These are phyloP conservation scores for Silurus asotus DNA, from an alignment of 2,113 vertebrate genomes.

Conservation along the genomic window DNA sequence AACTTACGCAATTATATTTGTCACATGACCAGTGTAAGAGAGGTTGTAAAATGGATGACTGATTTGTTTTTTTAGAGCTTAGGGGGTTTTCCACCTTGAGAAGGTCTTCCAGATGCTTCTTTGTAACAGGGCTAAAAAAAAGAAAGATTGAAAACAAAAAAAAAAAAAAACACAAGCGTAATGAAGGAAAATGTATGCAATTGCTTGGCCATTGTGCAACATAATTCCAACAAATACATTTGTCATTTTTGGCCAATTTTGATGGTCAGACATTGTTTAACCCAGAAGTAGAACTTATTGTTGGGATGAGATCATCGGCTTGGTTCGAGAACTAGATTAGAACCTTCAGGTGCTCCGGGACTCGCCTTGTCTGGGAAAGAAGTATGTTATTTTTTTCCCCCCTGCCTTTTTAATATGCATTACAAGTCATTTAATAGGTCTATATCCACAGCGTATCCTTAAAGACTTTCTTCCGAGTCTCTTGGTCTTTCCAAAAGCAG, in stretches of 20 bases:
- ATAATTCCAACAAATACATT: not conserved
- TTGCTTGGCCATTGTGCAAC: not conserved
- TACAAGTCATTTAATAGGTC: not conserved
- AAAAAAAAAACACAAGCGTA: not conserved
- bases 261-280: not conserved
- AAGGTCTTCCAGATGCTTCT: not conserved
- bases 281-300: not conserved
- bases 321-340: not conserved
- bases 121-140: not conserved
- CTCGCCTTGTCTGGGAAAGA: not conserved
- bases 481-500: not conserved
- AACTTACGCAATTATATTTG: not conserved
- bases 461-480: not conserved
- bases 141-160: no score
- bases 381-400: not conserved
- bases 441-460: not conserved
- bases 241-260: not conserved
- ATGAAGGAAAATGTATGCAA: conserved; percentile 2
- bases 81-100: not conserved
- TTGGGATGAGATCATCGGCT: not conserved
- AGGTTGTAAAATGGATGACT: no score
- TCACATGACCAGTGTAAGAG: not conserved
- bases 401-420: not conserved
- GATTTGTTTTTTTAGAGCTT: no score
- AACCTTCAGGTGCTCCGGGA: not conserved